phyloP scores from a whole-genome alignment of 2,797 vertebrate genomes.

The Danio kyathit region DNA sequence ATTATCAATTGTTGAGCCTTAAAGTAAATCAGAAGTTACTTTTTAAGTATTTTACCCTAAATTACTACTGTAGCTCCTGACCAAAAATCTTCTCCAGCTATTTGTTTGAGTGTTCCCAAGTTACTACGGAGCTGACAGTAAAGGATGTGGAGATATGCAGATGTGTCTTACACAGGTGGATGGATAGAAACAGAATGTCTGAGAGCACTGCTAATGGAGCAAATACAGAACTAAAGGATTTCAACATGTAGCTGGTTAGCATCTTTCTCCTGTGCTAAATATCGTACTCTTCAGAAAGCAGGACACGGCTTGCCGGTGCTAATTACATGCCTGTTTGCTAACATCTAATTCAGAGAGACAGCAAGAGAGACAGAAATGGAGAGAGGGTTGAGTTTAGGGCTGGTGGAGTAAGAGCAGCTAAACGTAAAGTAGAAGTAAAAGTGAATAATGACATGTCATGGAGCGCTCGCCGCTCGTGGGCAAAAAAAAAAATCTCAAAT shows the following conservation, averaged over 20 bases:
- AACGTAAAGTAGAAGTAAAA: constrained; percentile 39
- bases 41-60: neutral
- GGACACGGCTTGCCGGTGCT: constrained; percentile 21
- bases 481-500: constrained; percentile 33
- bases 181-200: neutral
- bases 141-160: neutral
- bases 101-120: neutral
- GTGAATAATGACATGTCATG: constrained; percentile 62
- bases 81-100: neutral
- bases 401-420: constrained; percentile 12
- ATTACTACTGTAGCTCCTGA: neutral
- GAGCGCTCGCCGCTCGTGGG: constrained; percentile 31
- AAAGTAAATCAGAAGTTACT: neutral
- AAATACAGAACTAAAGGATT: constrained; percentile 6
- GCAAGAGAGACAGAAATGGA: neutral
- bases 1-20: neutral
- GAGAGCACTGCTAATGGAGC: constrained; percentile 11
- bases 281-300: constrained; percentile 8
- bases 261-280: neutral
- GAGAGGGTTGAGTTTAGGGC: neutral
- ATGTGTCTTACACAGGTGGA: constrained; percentile 17
- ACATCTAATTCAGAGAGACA: constrained; percentile 40
- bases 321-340: constrained; percentile 36
- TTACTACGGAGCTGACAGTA: neutral
- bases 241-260: constrained; percentile 8